Evolutionary conservation across 2,797 vertebrate genomes (phyloP).

Genomic region (Acipenser ruthenus): DNA sequence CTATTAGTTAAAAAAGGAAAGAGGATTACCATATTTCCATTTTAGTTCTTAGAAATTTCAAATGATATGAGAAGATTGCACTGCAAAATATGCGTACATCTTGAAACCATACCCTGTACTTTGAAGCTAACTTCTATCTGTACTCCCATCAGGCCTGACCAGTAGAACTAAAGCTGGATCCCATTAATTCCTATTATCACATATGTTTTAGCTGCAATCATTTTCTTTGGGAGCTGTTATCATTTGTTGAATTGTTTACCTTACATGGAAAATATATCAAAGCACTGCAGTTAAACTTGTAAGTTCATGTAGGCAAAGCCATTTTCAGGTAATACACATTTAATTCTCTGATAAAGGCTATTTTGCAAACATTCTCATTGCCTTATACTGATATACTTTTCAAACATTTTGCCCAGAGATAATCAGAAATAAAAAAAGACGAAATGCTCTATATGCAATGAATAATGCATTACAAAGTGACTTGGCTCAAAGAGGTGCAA

Average conservation of each 20-base stretch:
- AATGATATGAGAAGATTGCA: neutral
- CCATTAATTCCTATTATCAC: constrained; percentile 2
- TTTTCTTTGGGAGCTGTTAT: neutral
- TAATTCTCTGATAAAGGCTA: no score
- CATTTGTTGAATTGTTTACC: constrained; percentile 1
- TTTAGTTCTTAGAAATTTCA: neutral
- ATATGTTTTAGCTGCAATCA: neutral
- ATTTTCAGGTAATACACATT: no score
- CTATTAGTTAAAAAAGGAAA: neutral
- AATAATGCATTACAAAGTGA: no score
- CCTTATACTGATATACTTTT: no score
- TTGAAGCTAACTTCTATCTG: neutral
- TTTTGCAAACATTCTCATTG: no score
- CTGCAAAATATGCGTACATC: neutral
- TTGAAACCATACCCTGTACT: neutral
- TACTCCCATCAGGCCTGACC: neutral
- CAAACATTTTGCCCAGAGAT: no score
- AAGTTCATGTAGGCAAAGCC: no score
- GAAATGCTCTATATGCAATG: no score
- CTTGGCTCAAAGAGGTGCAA: no score
- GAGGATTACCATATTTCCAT: neutral
- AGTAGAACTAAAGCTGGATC: neutral
- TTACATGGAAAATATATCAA: neutral
- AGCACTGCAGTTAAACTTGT: neutral
- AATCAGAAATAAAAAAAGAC: no score